A percentile compares a stretch with the other conserved stretches of the same genome.
These are phyloP conservation scores for Pinctada fucata DNA, from an alignment of 2,888 invertebrate genomes.

Conservation along the genomic window DNA sequence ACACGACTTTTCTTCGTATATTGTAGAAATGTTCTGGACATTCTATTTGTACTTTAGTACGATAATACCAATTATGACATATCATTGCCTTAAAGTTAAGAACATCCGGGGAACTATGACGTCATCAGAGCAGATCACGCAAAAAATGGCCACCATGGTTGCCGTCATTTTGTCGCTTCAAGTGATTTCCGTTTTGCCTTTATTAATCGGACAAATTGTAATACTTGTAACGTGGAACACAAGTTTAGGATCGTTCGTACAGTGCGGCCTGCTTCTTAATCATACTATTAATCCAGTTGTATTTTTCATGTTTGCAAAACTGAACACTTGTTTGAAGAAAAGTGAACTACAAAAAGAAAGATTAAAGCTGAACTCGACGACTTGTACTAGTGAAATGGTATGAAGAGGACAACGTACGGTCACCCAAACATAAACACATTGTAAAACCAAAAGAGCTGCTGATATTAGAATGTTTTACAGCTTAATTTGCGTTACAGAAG, in stretches of 20 bases:
- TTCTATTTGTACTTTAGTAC: neutral
- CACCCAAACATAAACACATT: too few relatives aligned
- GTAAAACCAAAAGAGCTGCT: too few relatives aligned
- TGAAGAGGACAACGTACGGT: too few relatives aligned
- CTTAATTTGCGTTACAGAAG: too few relatives aligned
- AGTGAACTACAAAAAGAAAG: slow-evolving; percentile 1
- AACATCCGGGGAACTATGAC: neutral
- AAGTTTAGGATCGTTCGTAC: neutral
- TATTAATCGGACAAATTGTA: neutral
- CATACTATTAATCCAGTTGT: slow-evolving; percentile 1
- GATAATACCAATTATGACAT: neutral
- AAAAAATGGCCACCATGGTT: neutral
- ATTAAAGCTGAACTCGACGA: neutral
- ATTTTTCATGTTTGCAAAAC: neutral
- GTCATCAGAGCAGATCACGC: neutral
- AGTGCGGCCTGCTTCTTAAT: neutral
- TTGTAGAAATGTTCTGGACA: neutral
- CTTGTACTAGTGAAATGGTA: too few relatives aligned
- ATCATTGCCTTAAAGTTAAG: neutral
- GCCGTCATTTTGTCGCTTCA: neutral
- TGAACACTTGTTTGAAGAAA: neutral
- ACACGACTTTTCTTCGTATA: neutral
- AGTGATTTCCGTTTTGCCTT: neutral
- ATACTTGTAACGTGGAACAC: neutral
- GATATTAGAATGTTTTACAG: too few relatives aligned